Conservation (phyloP, 1,140 invertebrate genomes). For the Hycleus phaleratus region DNA sequence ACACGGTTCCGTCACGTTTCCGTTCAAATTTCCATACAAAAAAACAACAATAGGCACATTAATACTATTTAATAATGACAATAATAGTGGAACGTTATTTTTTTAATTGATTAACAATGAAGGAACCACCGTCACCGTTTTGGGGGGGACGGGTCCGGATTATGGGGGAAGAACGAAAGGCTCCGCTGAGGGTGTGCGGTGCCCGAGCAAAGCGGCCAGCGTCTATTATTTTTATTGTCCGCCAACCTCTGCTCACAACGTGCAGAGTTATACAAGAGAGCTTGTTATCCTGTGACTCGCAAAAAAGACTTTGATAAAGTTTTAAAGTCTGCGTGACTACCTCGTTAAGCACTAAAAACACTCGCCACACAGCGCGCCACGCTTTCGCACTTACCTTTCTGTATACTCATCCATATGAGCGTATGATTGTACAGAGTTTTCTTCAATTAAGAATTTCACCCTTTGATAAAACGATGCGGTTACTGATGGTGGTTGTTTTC, state of each 20-base stretch:
- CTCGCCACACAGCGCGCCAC: conserved; percentile 18
- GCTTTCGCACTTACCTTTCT: conserved; percentile 76
- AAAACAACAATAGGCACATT: too few species aligned
- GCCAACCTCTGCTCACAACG: conserved; percentile 30
- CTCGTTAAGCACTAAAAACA: conserved; percentile 17
- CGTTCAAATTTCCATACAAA: not conserved
- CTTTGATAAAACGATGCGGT: conserved; percentile 96
- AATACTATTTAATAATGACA: too few species aligned
- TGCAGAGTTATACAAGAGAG: conserved; percentile 21
- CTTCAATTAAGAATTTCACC: conserved; percentile 97
- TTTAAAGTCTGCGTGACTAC: conserved; percentile 9
- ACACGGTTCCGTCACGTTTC: not conserved
- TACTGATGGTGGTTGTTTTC: conserved; percentile 92
- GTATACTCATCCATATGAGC: conserved; percentile 95
- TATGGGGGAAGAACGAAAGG: not conserved
- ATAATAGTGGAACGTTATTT: too few species aligned
- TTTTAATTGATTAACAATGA: too few species aligned
- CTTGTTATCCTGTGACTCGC: conserved; percentile 24
- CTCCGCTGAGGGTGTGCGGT: conserved; percentile 31
- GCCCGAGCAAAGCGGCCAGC: conserved; percentile 36
- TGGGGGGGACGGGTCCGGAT: not conserved
- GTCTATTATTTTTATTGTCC: conserved; percentile 5
- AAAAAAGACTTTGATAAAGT: not conserved
- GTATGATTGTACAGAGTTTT: conserved; percentile 96
- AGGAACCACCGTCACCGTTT: too few species aligned